These are phyloP conservation scores for Lasiurus borealis DNA, from an alignment of 2,113 vertebrate species.

Conservation along the genomic window DNA sequence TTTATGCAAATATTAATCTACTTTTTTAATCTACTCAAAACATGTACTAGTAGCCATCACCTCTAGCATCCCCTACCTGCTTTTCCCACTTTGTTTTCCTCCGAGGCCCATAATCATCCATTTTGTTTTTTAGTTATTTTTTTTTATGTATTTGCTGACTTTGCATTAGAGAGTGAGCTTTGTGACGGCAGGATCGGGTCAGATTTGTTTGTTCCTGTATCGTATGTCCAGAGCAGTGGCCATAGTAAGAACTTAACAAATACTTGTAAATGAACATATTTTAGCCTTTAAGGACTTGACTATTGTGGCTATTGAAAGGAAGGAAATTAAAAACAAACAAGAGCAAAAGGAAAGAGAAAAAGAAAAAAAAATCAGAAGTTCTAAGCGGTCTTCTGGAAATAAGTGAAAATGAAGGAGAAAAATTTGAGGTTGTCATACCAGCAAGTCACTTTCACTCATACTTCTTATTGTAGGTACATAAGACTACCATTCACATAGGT, in stretches of 20 bases:
- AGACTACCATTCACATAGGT: not conserved
- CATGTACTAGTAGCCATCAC: not conserved
- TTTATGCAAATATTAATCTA: not conserved
- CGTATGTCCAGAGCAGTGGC: not conserved
- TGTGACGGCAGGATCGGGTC: not conserved
- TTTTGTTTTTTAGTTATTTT: not conserved
- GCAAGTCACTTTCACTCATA: not conserved
- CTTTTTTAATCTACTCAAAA: not conserved
- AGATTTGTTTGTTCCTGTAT: not conserved
- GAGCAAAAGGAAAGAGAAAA: not conserved
- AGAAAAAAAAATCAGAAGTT: not conserved
- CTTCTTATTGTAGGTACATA: not conserved
- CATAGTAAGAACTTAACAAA: not conserved
- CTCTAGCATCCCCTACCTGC: not conserved
- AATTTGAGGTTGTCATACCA: not conserved
- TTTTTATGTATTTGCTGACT: conserved; percentile 19
- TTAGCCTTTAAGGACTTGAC: not conserved
- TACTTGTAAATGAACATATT: not conserved
- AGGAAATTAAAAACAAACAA: not conserved
- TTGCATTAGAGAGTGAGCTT: conserved; percentile 5
- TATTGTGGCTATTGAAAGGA: not conserved
- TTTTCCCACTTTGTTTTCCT: not conserved
- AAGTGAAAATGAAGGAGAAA: not conserved
- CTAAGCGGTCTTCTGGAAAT: not conserved
- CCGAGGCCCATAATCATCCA: not conserved